These are phyloP conservation scores for Lucifuga dentata DNA, from an alignment of 2,113 vertebrate genomes.

Conservation along the genomic window DNA sequence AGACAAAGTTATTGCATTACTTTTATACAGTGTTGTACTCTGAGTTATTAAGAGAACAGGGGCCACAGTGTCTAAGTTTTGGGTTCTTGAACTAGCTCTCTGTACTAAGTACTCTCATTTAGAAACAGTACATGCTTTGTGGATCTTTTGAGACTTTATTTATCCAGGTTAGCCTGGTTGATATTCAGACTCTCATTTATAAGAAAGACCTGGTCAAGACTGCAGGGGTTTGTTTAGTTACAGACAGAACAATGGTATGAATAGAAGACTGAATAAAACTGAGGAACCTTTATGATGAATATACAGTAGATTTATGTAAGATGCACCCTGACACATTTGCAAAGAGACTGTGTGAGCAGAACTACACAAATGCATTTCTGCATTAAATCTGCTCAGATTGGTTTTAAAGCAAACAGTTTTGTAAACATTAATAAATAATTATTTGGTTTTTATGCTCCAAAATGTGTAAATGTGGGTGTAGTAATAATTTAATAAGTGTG, in stretches of 20 bases:
- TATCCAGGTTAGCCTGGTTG: constrained; percentile 42
- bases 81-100: constrained; percentile 7
- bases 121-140: constrained; percentile 29
- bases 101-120: neutral
- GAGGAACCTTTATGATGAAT: too few species aligned
- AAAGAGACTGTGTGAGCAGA: too few species aligned
- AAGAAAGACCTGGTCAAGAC: constrained; percentile 27
- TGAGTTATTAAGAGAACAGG: constrained; percentile 29
- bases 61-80: constrained; percentile 50
- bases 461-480: too few species aligned
- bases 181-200: constrained; percentile 35
- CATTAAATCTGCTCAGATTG: too few species aligned
- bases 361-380: too few species aligned
- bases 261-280: neutral
- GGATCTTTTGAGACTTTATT: constrained; percentile 43
- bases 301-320: too few species aligned
- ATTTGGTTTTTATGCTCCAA: too few species aligned
- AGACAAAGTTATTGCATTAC: constrained; percentile 24
- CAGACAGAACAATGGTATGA: constrained; percentile 14
- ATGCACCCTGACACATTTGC: too few species aligned
- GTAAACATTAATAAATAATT: too few species aligned
- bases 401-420: too few species aligned
- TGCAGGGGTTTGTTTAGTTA: constrained; percentile 18
- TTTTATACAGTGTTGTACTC: constrained; percentile 29
- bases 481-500: too few species aligned